These are phyloP conservation scores for Penaeus monodon DNA, from an alignment of 2,888 invertebrate genomes.

Conservation along the genomic window DNA sequence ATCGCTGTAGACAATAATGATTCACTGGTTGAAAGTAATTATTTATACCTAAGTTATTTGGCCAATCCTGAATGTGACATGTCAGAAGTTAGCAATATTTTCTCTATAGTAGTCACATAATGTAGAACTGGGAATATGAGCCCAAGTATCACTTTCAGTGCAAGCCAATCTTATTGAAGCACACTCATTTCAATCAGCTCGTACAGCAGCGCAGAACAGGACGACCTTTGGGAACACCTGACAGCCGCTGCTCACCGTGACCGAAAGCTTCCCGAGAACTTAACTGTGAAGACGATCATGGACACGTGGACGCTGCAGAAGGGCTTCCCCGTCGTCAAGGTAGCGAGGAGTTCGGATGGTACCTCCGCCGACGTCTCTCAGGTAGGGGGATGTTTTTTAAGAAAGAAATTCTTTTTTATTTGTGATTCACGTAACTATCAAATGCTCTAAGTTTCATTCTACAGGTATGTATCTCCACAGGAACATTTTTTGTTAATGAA, in stretches of 20 bases:
- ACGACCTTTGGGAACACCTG: constrained; percentile 84
- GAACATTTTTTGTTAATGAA: constrained; percentile 78
- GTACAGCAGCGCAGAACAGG: constrained; percentile 82
- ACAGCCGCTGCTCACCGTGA: constrained; percentile 79
- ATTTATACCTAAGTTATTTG: too few relatives aligned
- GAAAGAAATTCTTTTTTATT: neutral
- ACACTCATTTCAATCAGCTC: constrained; percentile 71
- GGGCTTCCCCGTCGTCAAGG: constrained; percentile 81
- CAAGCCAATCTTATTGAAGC: neutral
- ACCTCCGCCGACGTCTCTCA: constrained; percentile 77
- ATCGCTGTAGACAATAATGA: too few relatives aligned
- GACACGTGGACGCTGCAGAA: constrained; percentile 88
- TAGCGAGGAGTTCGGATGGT: constrained; percentile 75
- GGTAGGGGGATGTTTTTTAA: constrained; percentile 70
- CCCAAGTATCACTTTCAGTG: neutral
- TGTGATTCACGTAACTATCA: neutral
- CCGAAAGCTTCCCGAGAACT: constrained; percentile 73
- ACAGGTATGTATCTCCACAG: constrained; percentile 73
- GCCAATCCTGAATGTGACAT: too few relatives aligned
- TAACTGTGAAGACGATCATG: constrained; percentile 81
- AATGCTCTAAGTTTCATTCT: too few relatives aligned
- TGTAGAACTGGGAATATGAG: too few relatives aligned
- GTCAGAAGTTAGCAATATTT: too few relatives aligned
- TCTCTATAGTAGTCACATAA: too few relatives aligned
- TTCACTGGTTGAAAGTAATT: too few relatives aligned